Conservation (phyloP, 2,888 invertebrate species). For the Hyppa rectilinea region DNA sequence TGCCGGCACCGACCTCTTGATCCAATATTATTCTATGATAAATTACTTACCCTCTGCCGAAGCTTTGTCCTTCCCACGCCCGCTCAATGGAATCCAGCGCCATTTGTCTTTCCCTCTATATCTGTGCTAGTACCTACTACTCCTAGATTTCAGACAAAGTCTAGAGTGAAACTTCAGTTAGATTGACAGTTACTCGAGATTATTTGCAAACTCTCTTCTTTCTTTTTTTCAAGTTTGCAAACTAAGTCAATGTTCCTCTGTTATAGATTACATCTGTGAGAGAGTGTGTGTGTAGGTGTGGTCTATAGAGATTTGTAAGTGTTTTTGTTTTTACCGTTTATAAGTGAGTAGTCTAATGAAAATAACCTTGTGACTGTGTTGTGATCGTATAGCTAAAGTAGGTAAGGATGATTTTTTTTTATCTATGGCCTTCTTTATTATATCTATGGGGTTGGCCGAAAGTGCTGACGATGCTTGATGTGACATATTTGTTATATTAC, state of each 20-base stretch:
- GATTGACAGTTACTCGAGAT: slow-evolving; percentile 42
- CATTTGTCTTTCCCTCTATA: slow-evolving; percentile 61
- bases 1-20: slow-evolving; percentile 57
- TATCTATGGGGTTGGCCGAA: too few species aligned
- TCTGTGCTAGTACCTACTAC: slow-evolving; percentile 46
- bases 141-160: slow-evolving; percentile 36
- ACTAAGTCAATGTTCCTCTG: background rate
- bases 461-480: background rate
- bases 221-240: slow-evolving; percentile 26
- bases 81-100: slow-evolving; percentile 59
- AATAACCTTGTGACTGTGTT: background rate
- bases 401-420: too few species aligned
- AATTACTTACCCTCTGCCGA: slow-evolving; percentile 57
- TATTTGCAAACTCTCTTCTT: too few species aligned
- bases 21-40: slow-evolving; percentile 72
- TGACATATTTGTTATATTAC: background rate
- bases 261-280: background rate
- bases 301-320: background rate
- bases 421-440: too few species aligned
- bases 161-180: slow-evolving; percentile 34
- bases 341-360: background rate
- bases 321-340: background rate
- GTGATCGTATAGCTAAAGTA: background rate
- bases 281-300: background rate
- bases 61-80: slow-evolving; percentile 63